Evolutionary conservation across 2,797 vertebrate genomes (phyloP).

Genomic region (Channa striata): DNA sequence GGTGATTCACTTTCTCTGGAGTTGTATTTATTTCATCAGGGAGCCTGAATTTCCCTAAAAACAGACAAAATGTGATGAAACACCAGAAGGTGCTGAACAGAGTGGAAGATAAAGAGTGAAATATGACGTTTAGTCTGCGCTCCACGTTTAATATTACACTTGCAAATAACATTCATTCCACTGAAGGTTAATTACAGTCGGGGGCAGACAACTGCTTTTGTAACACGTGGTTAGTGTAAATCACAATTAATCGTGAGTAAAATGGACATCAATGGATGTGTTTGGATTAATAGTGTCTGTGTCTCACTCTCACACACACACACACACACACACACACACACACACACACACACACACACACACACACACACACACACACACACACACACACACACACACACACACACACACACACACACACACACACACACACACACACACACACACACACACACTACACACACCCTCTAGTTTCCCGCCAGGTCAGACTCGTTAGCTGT

Average conservation of each 20-base stretch:
- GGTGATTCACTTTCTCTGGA: neutral
- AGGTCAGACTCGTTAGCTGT: conserved; percentile 66
- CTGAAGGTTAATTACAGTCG: conserved; percentile 61
- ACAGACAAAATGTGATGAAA: conserved; percentile 2
- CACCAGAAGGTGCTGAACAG: conserved; percentile 21
- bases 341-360: conserved; percentile 21
- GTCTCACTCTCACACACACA: conserved; percentile 5
- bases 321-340: conserved; percentile 30
- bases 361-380: conserved; percentile 23
- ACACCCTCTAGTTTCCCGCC: conserved; percentile 46
- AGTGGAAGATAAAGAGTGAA: no score
- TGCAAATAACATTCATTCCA: conserved; percentile 23
- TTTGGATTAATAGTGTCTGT: conserved; percentile 15
- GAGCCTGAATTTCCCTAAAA: conserved; percentile 5
- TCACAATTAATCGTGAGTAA: conserved; percentile 63
- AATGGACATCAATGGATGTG: conserved; percentile 45
- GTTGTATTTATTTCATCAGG: conserved; percentile 18
- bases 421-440: conserved; percentile 16
- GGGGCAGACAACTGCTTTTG: conserved; percentile 31
- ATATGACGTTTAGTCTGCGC: no score
- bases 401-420: conserved; percentile 18
- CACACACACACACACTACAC: conserved; percentile 24
- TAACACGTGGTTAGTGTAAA: conserved; percentile 8
- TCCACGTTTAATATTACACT: conserved; percentile 37
- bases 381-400: conserved; percentile 19